phyloP scores from a whole-genome alignment of 2,888 invertebrate genomes.

The Polydrusus pterygomalis region DNA sequence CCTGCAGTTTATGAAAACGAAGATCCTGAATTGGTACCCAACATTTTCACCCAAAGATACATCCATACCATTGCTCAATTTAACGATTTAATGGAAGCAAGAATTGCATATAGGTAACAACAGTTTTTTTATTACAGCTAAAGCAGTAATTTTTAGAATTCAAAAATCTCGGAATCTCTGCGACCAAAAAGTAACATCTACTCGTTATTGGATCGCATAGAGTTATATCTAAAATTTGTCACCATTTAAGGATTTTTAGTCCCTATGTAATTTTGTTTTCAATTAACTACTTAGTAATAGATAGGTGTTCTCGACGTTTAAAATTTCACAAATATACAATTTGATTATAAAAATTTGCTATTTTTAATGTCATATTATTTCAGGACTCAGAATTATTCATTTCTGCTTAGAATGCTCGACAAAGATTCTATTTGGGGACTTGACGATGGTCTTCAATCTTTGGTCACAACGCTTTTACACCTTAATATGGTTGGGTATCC shows the following conservation, averaged over 20 bases:
- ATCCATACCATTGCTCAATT: slow-evolving; percentile 76
- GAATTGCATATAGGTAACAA: slow-evolving; percentile 78
- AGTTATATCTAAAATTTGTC: too few relatives aligned
- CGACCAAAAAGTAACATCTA: too few relatives aligned
- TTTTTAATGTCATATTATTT: slow-evolving; percentile 15
- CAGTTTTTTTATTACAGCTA: too few relatives aligned
- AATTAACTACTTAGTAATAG: too few relatives aligned
- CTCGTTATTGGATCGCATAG: too few relatives aligned
- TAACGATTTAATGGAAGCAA: slow-evolving; percentile 80
- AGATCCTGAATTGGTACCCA: slow-evolving; percentile 75
- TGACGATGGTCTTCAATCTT: slow-evolving; percentile 81
- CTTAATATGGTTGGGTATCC: slow-evolving; percentile 73
- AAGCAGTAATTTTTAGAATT: too few relatives aligned
- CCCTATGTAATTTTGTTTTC: too few relatives aligned
- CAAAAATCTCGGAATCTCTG: too few relatives aligned
- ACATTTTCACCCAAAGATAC: slow-evolving; percentile 75
- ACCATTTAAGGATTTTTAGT: too few relatives aligned
- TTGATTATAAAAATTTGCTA: too few relatives aligned
- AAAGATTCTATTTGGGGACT: slow-evolving; percentile 82
- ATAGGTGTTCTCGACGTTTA: too few relatives aligned
- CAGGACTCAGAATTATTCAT: slow-evolving; percentile 80
- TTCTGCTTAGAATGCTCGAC: slow-evolving; percentile 87
- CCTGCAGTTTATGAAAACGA: slow-evolving; percentile 68
- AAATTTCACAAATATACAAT: too few relatives aligned
- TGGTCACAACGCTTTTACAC: slow-evolving; percentile 83